These are phyloP conservation scores for Mycteria americana DNA, from an alignment of 2,797 vertebrate genomes.

Conservation along the genomic window DNA sequence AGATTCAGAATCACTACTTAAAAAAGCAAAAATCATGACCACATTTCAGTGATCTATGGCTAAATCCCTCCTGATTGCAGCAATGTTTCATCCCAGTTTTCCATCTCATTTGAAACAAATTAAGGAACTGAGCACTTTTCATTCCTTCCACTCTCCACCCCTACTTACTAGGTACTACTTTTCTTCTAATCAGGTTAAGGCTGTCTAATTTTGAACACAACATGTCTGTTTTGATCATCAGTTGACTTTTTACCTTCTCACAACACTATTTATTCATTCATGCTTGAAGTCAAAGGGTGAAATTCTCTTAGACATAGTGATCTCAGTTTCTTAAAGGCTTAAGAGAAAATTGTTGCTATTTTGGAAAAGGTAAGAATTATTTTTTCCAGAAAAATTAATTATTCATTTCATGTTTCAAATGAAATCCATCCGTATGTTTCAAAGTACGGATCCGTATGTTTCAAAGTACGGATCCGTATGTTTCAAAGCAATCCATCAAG, in stretches of 20 bases:
- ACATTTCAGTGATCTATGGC: background rate
- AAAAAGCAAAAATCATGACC: background rate
- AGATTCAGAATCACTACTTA: background rate
- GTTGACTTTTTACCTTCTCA: background rate
- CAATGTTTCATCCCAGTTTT: background rate
- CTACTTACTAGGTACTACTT: background rate
- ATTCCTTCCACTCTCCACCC: background rate
- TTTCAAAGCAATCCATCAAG: conserved; percentile 7
- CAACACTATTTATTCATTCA: background rate
- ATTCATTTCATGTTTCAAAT: background rate
- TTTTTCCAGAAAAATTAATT: background rate
- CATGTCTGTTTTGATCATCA: background rate
- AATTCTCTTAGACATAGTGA: background rate
- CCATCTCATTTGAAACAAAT: background rate
- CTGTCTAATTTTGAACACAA: background rate
- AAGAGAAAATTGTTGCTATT: conserved; percentile 1
- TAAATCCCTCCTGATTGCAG: background rate
- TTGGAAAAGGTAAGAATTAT: background rate
- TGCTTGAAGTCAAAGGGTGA: background rate
- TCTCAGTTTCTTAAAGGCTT: background rate
- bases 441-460: background rate
- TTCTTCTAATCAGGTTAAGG: background rate
- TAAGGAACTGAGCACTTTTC: background rate
- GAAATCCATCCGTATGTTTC: background rate
- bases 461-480: background rate